Evolutionary conservation across 2,797 vertebrate genomes (phyloP), one percentile per base, ranked within the genome.

Genomic region (Anabacerthia variegaticeps): DNA sequence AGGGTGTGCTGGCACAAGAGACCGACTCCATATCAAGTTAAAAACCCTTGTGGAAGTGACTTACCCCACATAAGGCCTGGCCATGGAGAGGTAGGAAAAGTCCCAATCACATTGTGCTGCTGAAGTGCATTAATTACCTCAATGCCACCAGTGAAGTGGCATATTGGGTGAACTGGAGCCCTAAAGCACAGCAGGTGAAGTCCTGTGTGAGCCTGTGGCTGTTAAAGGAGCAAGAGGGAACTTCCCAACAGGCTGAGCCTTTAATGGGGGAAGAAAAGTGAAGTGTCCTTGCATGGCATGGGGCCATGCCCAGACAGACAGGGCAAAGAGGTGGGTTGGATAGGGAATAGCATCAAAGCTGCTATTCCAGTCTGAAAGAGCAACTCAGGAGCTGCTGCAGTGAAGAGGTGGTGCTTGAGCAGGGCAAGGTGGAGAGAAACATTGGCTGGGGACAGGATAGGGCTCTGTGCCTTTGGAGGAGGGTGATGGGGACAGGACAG

Each of bases 301-400:
- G 6, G 48, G 23, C 71, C 7, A 0, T 26, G 44, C 2, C 36
- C 49, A 34, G 9, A 6, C 0, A 6, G 11, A 8, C 0, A 0
- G 26, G 26, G 14, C 21, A 26, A 44, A 28, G 32, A 71, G 56
- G 2, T 3, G 62, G 24, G 6, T 3, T 46, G 30, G 55, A 4
- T 0, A 8, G 13, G 36, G 39, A 75, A 58, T 0, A 34, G 39
- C 46, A 51, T 16, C 72, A 13, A 44, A 62, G 0, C 39, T 39
- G 26, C 59, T 11, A 3, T 5, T 12, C 27, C 39, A 11, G 28
- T 26, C 32, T 32, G 6, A 54, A 74, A 1, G 28, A 39, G 36
- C 0, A 0, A 23, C 10, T 20, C 21, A 3, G 12, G 48, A 0
- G 9, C 20, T 15, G 51, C 68, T 44, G 30, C 21, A 21, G 36